Evolutionary conservation across 2,797 vertebrate species (phyloP).

Genomic region (Falco cherrug): DNA sequence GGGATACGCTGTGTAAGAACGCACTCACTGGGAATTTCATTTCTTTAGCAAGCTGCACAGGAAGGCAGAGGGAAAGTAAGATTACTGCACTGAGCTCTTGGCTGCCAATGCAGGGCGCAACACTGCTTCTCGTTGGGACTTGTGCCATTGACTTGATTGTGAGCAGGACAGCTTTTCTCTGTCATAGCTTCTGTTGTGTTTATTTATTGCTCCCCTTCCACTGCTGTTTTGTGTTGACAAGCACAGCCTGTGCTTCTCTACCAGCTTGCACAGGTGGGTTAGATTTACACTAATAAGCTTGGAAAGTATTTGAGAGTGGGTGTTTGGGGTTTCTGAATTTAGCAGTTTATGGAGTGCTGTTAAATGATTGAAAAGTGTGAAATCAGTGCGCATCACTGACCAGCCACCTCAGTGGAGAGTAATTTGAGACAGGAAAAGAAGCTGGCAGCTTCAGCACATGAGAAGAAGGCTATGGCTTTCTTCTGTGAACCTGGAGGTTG

Average conservation of each 20-base stretch:
- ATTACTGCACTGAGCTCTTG: not conserved
- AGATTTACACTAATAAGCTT: not conserved
- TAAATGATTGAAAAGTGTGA: fast-evolving
- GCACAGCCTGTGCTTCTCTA: not conserved
- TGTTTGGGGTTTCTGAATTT: not conserved
- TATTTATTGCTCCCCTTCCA: not conserved
- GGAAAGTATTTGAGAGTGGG: not conserved
- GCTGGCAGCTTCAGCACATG: fast-evolving
- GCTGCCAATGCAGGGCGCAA: not conserved
- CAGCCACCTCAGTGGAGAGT: not conserved
- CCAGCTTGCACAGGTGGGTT: not conserved
- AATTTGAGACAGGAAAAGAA: not conserved
- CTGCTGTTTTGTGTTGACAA: not conserved
- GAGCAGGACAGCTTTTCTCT: not conserved
- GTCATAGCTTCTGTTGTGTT: not conserved
- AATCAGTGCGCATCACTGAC: fast-evolving
- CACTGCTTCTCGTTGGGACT: not conserved
- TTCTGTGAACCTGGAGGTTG: not conserved
- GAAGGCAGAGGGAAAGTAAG: not conserved
- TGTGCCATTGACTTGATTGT: not conserved
- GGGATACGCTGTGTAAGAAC: not conserved
- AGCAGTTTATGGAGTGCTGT: not conserved
- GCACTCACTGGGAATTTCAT: not conserved
- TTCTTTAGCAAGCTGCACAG: not conserved
- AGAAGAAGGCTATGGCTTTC: not conserved